Evolutionary conservation across 1,140 invertebrate species (phyloP).

Genomic region (Bradynema listronoti): DNA sequence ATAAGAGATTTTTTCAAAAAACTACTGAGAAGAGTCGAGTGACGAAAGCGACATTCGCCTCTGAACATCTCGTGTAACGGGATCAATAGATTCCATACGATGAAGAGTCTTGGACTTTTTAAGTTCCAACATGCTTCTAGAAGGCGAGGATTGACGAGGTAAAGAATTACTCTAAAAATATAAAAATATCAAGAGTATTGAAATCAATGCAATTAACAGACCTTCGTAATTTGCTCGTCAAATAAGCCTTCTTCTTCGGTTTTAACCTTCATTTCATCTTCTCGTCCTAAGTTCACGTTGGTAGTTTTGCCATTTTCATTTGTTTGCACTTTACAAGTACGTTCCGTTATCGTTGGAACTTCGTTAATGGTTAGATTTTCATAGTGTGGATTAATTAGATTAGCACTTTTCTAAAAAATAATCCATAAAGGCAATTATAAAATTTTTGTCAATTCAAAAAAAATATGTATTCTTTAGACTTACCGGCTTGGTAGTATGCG

Average conservation of each 20-base stretch:
- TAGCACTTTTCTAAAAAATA: constrained; percentile 22
- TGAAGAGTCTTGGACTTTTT: constrained; percentile 9
- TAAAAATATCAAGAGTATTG: background rate
- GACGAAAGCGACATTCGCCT: constrained; percentile 42
- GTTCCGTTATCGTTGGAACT: background rate
- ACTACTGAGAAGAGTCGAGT: too few species aligned
- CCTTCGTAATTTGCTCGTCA: too few species aligned
- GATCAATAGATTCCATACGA: constrained; percentile 43
- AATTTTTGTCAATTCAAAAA: too few species aligned
- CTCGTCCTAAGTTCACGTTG: background rate
- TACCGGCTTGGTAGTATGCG: too few species aligned
- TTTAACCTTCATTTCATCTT: background rate
- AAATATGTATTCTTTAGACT: too few species aligned
- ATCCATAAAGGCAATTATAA: too few species aligned
- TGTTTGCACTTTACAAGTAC: too few species aligned
- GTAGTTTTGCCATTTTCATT: background rate
- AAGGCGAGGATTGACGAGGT: background rate
- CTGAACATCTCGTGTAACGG: constrained; percentile 48
- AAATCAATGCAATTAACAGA: background rate
- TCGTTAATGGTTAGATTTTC: constrained; percentile 18
- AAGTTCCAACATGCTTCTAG: background rate
- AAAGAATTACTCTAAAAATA: background rate
- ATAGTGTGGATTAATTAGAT: constrained; percentile 14
- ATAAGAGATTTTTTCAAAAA: too few species aligned
- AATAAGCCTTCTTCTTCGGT: background rate